phyloP scores from a whole-genome alignment of 2,113 vertebrate species.

The Anser brachyrhynchus region DNA sequence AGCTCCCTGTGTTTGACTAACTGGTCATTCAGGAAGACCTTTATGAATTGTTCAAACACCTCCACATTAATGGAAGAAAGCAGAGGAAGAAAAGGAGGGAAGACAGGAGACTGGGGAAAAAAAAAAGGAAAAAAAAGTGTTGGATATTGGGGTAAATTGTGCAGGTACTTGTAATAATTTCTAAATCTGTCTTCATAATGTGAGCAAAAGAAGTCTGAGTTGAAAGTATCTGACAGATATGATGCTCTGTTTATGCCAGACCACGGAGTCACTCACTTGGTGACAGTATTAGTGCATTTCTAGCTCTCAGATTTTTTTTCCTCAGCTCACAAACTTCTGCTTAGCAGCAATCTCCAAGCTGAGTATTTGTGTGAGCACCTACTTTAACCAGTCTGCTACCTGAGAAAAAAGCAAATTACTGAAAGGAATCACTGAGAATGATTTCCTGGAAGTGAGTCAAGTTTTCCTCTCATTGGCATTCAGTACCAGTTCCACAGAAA shows the following conservation, averaged over 20 bases:
- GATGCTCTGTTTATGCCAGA: neutral
- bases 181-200: neutral
- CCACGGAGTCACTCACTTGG: neutral
- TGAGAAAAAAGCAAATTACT: conserved; percentile 1
- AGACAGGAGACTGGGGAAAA: neutral
- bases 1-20: neutral
- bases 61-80: neutral
- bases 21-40: neutral
- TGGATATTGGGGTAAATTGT: neutral
- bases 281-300: neutral
- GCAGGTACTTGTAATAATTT: neutral
- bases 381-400: neutral
- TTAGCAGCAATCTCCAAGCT: neutral
- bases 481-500: conserved; percentile 31
- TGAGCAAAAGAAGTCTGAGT: neutral
- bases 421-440: conserved; percentile 32
- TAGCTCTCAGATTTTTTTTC: neutral
- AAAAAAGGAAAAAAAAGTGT: neutral
- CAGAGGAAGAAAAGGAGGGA: neutral
- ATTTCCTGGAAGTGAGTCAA: conserved; percentile 50
- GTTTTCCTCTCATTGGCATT: conserved; percentile 57
- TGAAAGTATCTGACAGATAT: neutral
- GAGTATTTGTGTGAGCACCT: neutral
- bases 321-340: neutral
- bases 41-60: neutral